Conservation (phyloP, 2,113 vertebrate genomes). For the Campylorhamphus procurvoides region DNA sequence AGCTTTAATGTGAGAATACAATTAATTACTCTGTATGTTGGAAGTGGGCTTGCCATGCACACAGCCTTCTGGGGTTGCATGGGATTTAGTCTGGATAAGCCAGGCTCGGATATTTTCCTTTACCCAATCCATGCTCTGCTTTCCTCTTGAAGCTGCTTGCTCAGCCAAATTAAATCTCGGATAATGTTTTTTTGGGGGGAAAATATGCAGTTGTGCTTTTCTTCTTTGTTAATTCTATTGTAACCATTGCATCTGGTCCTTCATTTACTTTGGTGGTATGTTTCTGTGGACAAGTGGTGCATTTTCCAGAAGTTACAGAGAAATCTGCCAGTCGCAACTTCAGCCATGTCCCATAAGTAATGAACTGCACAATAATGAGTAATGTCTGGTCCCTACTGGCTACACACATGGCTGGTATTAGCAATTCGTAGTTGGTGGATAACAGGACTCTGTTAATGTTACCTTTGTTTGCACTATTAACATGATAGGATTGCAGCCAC, state of each 20-base stretch:
- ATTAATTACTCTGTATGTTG: background rate
- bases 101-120: background rate
- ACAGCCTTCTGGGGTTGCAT: background rate
- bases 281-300: background rate
- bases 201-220: background rate
- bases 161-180: background rate
- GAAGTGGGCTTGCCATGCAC: background rate
- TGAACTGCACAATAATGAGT: background rate
- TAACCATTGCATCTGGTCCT: background rate
- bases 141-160: background rate
- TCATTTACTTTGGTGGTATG: accelerated
- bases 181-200: background rate
- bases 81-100: background rate
- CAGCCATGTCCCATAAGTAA: background rate
- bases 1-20: background rate
- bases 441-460: background rate
- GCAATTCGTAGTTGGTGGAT: background rate
- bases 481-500: background rate
- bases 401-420: background rate
- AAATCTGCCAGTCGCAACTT: background rate
- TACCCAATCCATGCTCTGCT: background rate
- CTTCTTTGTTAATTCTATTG: background rate
- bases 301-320: background rate
- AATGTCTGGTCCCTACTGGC: background rate
- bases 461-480: background rate